Conservation (phyloP, 2,113 vertebrate genomes). For the Pteropus alecto region DNA sequence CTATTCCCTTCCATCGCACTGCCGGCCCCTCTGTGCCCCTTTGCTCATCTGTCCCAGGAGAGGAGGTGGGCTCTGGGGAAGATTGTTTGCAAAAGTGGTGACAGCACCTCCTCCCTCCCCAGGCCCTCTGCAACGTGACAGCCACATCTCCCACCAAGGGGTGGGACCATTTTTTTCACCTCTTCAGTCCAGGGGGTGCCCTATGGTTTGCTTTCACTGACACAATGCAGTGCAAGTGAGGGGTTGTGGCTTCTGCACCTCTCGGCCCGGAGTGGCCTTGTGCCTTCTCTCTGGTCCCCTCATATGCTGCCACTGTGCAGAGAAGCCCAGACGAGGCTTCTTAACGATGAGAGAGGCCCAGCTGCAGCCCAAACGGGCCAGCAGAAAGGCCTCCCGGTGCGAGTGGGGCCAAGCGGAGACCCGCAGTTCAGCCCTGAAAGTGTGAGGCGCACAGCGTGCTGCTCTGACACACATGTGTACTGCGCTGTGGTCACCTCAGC, state of each 20-base stretch:
- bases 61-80: neutral
- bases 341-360: neutral
- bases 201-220: neutral
- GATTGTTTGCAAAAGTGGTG: neutral
- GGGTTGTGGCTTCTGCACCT: neutral
- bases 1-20: neutral
- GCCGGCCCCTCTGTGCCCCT: neutral
- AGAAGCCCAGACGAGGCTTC: neutral
- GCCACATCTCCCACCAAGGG: neutral
- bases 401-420: too few species aligned
- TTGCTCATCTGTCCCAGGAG: neutral
- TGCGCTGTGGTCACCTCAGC: neutral
- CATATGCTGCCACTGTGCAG: accelerated
- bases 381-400: too few species aligned
- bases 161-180: neutral
- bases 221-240: neutral
- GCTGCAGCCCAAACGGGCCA: neutral
- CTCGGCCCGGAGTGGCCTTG: neutral
- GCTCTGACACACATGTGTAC: neutral
- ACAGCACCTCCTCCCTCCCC: neutral
- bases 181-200: neutral
- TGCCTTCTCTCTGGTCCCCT: neutral
- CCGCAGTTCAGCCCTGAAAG: too few species aligned
- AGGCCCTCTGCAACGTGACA: neutral
- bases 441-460: neutral